Base-by-base conservation (phyloP, 2,113 vertebrate species). In the Mormoops blainvillei region DNA sequence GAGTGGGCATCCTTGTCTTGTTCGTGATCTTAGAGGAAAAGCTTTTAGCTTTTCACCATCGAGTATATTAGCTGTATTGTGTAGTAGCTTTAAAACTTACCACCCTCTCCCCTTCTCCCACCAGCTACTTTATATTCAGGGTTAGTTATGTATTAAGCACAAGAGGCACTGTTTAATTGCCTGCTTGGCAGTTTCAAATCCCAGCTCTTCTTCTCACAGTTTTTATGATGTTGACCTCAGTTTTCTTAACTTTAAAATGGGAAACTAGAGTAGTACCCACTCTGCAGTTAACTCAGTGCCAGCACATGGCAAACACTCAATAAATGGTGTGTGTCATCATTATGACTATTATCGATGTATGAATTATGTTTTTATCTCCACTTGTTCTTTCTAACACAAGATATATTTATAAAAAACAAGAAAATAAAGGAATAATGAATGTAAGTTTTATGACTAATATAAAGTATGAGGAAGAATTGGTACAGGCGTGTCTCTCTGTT, bases 231-330 rank as follows among this genome's bases (percentile, higher is more conserved):
- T 81, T 88, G 58, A 28, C 67, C 76, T 97, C 71, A 15, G n/a
- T 77, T 76, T 88, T 76, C 56, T 92, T 28, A 77, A 2, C 52
- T 68, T 90, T 58, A 84, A 61, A 88, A 88, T 56, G 45, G 36
- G 50, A 89, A 70, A 54, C 13, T 20, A 77, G 65, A 54, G 14
- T 54, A 65, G 19, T 31, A 5, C 45, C 38, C 54, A 1, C 24
- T 26, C 20, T 41, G n/a, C 31, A 70, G n/a, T 87, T 41, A 12
- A 24, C 36, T 7, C 28, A 4, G 19, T 36, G 33, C 43, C 45
- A 18, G 63, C 31, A 6, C 9, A 0, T 28, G 24, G 48, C 3
- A 24, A 16, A 26, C 6, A 20, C 18, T 48, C 81, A 19, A 0
- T 52, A 8, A 45, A 7, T 10, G 26, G n/a, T 19, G 4, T 3